Percentiles rank a stretch among this genome's conserved stretches.
These are phyloP conservation scores for Zapus hudsonius DNA, from an alignment of 2,113 vertebrate genomes.

Conservation along the genomic window DNA sequence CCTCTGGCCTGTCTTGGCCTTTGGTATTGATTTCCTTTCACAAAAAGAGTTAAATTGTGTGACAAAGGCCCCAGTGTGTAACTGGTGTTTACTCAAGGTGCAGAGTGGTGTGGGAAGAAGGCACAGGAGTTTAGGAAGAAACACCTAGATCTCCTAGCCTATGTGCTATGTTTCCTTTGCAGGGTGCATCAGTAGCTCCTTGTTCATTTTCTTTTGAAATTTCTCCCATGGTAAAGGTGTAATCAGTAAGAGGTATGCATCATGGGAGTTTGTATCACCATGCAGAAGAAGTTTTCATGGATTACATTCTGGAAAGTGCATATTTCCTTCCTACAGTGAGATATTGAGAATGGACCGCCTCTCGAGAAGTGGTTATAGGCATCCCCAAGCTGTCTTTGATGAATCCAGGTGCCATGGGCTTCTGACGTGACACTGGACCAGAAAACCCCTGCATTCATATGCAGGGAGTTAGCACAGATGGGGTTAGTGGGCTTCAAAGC, in stretches of 20 bases:
- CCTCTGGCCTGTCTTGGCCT: neutral
- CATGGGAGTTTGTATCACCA: no score
- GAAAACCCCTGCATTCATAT: neutral
- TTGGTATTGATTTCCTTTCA: neutral
- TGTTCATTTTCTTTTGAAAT: neutral
- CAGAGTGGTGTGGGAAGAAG: neutral
- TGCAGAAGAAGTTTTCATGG: accelerated
- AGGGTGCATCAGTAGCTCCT: neutral
- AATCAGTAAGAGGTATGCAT: neutral
- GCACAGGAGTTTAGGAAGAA: neutral
- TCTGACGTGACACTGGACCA: neutral
- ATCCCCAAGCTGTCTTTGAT: neutral
- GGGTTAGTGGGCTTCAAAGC: conserved; percentile 51
- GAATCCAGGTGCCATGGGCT: neutral
- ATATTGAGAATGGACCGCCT: neutral
- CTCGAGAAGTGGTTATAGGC: neutral
- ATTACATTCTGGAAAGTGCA: accelerated
- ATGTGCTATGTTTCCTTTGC: neutral
- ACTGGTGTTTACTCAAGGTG: neutral
- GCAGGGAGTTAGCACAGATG: conserved; percentile 15
- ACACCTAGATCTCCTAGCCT: accelerated
- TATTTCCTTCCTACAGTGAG: neutral
- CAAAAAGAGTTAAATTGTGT: neutral
- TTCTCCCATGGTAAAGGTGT: neutral
- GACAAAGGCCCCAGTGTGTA: no score